Evolutionary conservation across 2,797 vertebrate genomes (phyloP), one percentile per base, ranked within the genome.

Genomic region (Falco biarmicus): DNA sequence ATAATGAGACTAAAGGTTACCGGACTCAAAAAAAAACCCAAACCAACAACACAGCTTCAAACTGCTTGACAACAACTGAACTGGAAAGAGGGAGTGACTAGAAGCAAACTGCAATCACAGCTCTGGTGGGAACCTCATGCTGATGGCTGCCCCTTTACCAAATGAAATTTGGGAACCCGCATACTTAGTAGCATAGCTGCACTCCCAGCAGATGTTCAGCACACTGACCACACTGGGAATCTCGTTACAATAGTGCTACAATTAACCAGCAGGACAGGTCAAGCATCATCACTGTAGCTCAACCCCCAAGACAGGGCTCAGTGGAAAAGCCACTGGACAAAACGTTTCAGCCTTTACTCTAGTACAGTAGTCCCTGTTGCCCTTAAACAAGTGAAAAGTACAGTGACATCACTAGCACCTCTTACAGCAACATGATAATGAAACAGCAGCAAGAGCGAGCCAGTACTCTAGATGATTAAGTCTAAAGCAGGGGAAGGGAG

Each of bases 141-240:
- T 31, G 65, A 5, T 3, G 13, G 56, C 47, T 29, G 31, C 21
- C 15, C 21, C 7, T 14, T 16, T 1, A 2, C 4, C 21, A 32
- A 26, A 39, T 14, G 53, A 11, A 19, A 43, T 51, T 5, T 51
- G 29, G 53, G 32, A 25, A 34, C 24, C 4, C 47, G 31, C 1
- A 2, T 5, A 11, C 2, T 29, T 15, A 1, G 11, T 1, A 11
- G 63, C 1, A 1, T 3, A 2, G 5, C 41, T 47, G 47, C 2
- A 3, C 29, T 43, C 31, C 65, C 11, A 43, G 51, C 11, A 47
- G 7, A 17, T 6, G 8, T 15, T 2, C 4, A 12, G 51, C 26
- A 63, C 56, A 10, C 9, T 21, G 15, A 19, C 5, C 57, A 11
- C 1, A 0, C 0, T 5, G 31, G 32, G 39, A 39, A 50, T 9